Percentiles rank a stretch among this genome's conserved stretches.
phyloP scores from a whole-genome alignment of 2,888 invertebrate genomes.

The Callinectes sapidus region DNA sequence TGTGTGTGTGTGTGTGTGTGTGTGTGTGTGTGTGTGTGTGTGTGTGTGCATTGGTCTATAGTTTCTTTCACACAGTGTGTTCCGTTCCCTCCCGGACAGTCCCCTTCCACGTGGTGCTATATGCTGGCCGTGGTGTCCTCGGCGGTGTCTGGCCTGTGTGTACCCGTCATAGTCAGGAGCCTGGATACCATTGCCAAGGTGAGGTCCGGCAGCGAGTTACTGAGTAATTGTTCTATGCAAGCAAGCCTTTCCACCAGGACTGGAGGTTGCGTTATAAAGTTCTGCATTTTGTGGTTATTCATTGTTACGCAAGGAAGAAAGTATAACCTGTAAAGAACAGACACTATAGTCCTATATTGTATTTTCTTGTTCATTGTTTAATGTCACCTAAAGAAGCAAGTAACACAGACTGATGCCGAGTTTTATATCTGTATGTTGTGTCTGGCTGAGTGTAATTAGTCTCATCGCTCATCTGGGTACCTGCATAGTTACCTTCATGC shows the following conservation, averaged over 20 bases:
- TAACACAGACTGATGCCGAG: too few relatives aligned
- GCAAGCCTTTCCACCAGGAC: background rate
- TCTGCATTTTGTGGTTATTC: background rate
- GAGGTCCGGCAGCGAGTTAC: background rate
- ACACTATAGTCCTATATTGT: too few relatives aligned
- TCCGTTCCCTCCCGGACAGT: background rate
- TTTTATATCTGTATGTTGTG: too few relatives aligned
- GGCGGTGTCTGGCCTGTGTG: slow-evolving; percentile 57
- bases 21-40: background rate
- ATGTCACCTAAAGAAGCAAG: too few relatives aligned
- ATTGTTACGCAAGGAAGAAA: too few relatives aligned
- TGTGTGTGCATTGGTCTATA: background rate
- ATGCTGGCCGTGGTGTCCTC: slow-evolving; percentile 37
- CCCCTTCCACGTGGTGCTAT: background rate
- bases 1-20: slow-evolving; percentile 8
- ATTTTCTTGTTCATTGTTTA: too few relatives aligned
- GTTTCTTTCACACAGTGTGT: background rate
- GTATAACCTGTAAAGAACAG: too few relatives aligned
- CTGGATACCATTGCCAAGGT: slow-evolving; percentile 67
- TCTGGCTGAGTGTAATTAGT: too few relatives aligned
- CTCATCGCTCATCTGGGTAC: too few relatives aligned
- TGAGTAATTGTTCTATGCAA: background rate
- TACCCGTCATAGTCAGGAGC: slow-evolving; percentile 59
- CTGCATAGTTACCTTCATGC: too few relatives aligned
- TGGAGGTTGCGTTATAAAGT: background rate